These are phyloP conservation scores for Timandra comae DNA, from an alignment of 2,888 invertebrate species.

Conservation along the genomic window DNA sequence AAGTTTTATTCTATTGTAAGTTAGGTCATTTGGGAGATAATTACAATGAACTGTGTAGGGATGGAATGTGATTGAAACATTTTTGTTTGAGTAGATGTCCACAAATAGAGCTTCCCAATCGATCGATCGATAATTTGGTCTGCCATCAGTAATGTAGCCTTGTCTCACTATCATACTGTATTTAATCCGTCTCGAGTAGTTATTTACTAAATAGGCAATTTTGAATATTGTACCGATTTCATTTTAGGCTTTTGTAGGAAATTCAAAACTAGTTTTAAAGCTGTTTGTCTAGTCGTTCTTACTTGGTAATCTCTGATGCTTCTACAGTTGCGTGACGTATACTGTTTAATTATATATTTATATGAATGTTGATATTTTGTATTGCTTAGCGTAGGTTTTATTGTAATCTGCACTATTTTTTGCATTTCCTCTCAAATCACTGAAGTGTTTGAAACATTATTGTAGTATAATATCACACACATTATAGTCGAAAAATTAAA, in stretches of 20 bases:
- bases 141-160: constrained; percentile 41
- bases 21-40: constrained; percentile 33
- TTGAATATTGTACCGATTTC: neutral
- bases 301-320: too few relatives aligned
- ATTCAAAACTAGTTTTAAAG: neutral
- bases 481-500: too few relatives aligned
- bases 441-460: too few relatives aligned
- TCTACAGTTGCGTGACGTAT: neutral
- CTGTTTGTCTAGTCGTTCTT: neutral
- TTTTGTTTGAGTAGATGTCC: constrained; percentile 46
- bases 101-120: constrained; percentile 66
- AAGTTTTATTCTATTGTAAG: constrained; percentile 58
- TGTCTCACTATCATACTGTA: constrained; percentile 2
- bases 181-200: neutral
- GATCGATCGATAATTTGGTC: constrained; percentile 45
- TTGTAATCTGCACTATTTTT: constrained; percentile 1
- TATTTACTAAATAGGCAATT: neutral
- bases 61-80: constrained; percentile 40
- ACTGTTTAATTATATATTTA: too few relatives aligned
- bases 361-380: constrained; percentile 1
- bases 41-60: constrained; percentile 53
- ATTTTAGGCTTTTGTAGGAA: constrained; percentile 1
- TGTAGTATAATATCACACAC: too few relatives aligned
- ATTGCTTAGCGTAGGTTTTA: constrained; percentile 1
- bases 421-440: too few relatives aligned